Evolutionary conservation across 2,888 invertebrate genomes (phyloP).

Genomic region (Galerucella calmariensis): DNA sequence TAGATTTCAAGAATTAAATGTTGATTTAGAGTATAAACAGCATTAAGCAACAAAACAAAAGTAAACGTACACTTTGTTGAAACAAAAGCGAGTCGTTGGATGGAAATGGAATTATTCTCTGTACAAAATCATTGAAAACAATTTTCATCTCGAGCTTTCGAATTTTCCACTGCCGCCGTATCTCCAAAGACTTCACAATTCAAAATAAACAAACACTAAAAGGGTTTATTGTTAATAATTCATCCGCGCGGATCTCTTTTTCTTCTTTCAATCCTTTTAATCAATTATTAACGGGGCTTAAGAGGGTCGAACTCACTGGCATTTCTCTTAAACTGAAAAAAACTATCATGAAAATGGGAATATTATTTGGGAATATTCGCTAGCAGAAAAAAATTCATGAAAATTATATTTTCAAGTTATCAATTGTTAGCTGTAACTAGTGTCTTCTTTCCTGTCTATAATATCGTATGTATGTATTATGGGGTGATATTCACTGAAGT

Average conservation of each 20-base stretch:
- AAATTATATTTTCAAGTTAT: background rate
- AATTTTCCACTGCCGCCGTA: slow-evolving; percentile 16
- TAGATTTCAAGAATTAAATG: slow-evolving; percentile 5
- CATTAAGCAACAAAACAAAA: slow-evolving; percentile 14
- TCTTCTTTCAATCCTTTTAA: slow-evolving; percentile 54
- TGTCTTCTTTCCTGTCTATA: too few species aligned
- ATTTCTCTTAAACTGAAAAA: background rate
- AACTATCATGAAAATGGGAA: slow-evolving; percentile 51
- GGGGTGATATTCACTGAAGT: too few species aligned
- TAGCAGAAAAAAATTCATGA: background rate
- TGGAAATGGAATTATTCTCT: slow-evolving; percentile 23
- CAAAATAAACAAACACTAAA: slow-evolving; percentile 58
- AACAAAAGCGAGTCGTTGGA: slow-evolving; percentile 20
- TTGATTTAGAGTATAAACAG: slow-evolving; percentile 10
- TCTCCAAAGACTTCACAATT: slow-evolving; percentile 20
- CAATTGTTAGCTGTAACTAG: too few species aligned
- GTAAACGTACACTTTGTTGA: slow-evolving; percentile 14
- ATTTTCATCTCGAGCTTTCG: slow-evolving; percentile 20
- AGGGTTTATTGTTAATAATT: slow-evolving; percentile 61
- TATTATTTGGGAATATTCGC: background rate
- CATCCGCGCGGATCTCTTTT: slow-evolving; percentile 53
- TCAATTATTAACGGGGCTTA: slow-evolving; percentile 58
- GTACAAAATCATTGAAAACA: slow-evolving; percentile 22
- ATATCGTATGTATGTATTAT: too few species aligned
- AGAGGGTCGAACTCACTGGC: slow-evolving; percentile 21